Base-by-base conservation (phyloP, 2,888 invertebrate genomes). In the Leptothorax acervorum region DNA sequence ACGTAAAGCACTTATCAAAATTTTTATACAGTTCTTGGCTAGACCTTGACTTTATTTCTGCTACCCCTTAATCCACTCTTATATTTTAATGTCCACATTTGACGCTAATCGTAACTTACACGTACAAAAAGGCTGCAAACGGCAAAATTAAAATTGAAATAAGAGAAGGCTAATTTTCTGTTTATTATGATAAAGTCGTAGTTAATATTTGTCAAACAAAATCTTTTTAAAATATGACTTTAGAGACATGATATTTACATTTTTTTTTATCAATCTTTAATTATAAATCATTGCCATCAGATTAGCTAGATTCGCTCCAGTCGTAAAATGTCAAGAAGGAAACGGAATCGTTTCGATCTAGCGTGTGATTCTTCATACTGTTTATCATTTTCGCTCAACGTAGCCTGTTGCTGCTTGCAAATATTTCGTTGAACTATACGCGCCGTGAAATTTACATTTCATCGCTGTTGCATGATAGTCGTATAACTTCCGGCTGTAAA, bases 361-460 rank as follows among this genome's bases (percentile, higher is more conserved):
- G 65, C 82, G 63, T 65, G 76, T 65, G 76, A 84, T 84, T 66
- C n/a, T 23, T 51, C 15, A 11, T 74, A 62, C 48, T 8, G n/a
- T 76, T 81, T 62, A 83, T n/a, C 35, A 65, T 23, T 42, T 42
- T n/a, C 12, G 42, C 48, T 53, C 53, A 53, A 45, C 62, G 39
- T 45, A 66, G 82, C 84, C 84, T 87, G 87, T 88, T 88, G 86
- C 86, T 88, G 62, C 45, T 57, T 31, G 48, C 31, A 84, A 85
- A 70, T 82, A 76, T 82, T 81, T 75, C n/a, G 28, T 28, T 55
- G 55, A 65, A 75, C 39, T 57, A 82, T 75, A 60, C 81, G 65
- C 12, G 51, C 65, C 70, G 31, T 68, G 35, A 28, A 66, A 83
- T 78, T 83, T 78, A 51, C 53, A 51, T 53, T 78, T 78, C 78